phyloP scores from a whole-genome alignment of 2,888 invertebrate genomes.

The Tillus elongatus region DNA sequence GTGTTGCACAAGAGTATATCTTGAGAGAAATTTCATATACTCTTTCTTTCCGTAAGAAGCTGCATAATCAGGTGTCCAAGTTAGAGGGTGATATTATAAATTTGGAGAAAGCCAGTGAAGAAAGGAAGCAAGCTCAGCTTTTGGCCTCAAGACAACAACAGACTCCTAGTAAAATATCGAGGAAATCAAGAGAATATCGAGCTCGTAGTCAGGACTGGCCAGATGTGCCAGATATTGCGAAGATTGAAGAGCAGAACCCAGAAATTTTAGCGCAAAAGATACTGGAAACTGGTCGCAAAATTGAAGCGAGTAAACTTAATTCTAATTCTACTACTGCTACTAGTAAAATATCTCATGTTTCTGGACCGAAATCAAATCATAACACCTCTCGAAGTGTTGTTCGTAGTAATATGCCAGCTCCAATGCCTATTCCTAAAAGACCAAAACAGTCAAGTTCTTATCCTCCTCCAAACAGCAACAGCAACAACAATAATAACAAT shows the following conservation, averaged over 20 bases:
- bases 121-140: slow-evolving; percentile 44
- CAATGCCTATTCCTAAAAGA: slow-evolving; percentile 34
- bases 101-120: slow-evolving; percentile 63
- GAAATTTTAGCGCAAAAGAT: slow-evolving; percentile 85
- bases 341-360: slow-evolving; percentile 23
- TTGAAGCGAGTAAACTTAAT: slow-evolving; percentile 69
- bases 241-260: slow-evolving; percentile 87
- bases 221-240: slow-evolving; percentile 79
- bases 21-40: slow-evolving; percentile 80
- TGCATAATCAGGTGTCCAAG: slow-evolving; percentile 71
- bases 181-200: slow-evolving; percentile 63
- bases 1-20: slow-evolving; percentile 70
- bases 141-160: slow-evolving; percentile 31
- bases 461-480: slow-evolving; percentile 15
- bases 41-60: slow-evolving; percentile 70
- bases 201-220: slow-evolving; percentile 86
- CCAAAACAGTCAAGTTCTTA: slow-evolving; percentile 20
- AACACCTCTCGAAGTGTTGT: slow-evolving; percentile 27
- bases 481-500: slow-evolving; percentile 9
- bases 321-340: too few relatives aligned
- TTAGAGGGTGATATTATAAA: slow-evolving; percentile 69
- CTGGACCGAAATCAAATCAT: slow-evolving; percentile 20
- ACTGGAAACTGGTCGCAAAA: slow-evolving; percentile 78
- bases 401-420: slow-evolving; percentile 36
- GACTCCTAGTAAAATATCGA: slow-evolving; percentile 36